Evolutionary conservation across 2,888 invertebrate species (phyloP), one percentile per base, ranked within the genome.

Genomic region (Entomobrya proxima): DNA sequence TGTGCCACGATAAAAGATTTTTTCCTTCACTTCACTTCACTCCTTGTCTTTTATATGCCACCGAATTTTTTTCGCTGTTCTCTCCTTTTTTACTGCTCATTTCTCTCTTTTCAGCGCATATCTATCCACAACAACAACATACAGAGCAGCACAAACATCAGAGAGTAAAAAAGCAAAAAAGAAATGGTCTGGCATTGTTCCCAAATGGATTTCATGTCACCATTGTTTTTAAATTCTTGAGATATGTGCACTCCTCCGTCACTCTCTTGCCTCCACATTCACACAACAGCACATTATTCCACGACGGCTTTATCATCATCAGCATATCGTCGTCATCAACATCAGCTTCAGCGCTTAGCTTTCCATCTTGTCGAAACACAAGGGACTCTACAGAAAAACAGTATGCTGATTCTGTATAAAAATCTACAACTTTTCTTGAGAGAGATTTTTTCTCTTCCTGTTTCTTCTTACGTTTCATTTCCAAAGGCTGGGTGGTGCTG

Each of bases 201-300:
- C 88, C 88, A 88, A 88, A 87, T 87, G 85, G 86, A 86, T 87
- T 69, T 86, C 83, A 69, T 86, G 86, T 87, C 87, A 85, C 87
- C 86, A 87, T 88, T 88, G 88, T 88, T 87, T 87, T 88, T 72
- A 81, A 75, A 86, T 85, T 85, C 85, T 74, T 75, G 21, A 78
- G 35, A 78, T 67, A 77, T 61, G 58, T 77, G 61, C 61, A 15
- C 52, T 52, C 52, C 24, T 55, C 77, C 47, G 27, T 44, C n/a
- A 72, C 37, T 30, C 72, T 35, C 44, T 52, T n/a, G 7, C 52
- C 11, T 47, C 11, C 47, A 47, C 5, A 47, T 13, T 3, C 15
- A 11, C 3, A 13, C 2, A 11, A 47, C 15, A n/a, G 6, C 2
- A 15, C 6, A 2, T 47, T 13, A n/a, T 15, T 3, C 21, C 5